Percentiles rank a stretch among this genome's conserved stretches.
These are phyloP conservation scores for Eupithecia abbreviata DNA, from an alignment of 2,888 invertebrate genomes.

Conservation along the genomic window DNA sequence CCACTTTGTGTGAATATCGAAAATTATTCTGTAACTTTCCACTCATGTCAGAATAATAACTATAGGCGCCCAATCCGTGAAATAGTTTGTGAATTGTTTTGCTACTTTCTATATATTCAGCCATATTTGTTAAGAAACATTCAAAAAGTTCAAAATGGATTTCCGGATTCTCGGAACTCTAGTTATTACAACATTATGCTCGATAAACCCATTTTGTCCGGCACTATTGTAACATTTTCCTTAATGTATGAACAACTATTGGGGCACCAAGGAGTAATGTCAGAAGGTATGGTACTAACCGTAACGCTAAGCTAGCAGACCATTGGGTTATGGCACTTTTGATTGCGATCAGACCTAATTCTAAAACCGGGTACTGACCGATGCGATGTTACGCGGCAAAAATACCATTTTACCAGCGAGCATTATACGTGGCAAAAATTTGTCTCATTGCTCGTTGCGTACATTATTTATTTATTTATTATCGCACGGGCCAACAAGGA, in stretches of 20 bases:
- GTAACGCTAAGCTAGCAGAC: background rate
- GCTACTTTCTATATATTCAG: background rate
- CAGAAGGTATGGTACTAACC: background rate
- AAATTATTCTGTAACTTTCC: constrained; percentile 12
- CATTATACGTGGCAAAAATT: too few species aligned
- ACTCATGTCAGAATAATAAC: background rate
- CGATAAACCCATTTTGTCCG: background rate
- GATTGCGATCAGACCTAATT: background rate
- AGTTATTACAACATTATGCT: background rate
- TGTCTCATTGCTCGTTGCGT: too few species aligned
- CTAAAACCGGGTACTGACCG: background rate
- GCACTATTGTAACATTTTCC: background rate
- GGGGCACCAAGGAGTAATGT: background rate
- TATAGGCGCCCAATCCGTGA: background rate
- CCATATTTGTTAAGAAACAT: background rate
- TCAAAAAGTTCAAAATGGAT: background rate
- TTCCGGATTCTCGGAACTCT: background rate
- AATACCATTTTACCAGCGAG: too few species aligned
- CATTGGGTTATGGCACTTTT: background rate
- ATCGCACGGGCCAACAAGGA: too few species aligned
- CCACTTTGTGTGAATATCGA: constrained; percentile 11
- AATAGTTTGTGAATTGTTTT: constrained; percentile 13
- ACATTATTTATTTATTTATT: too few species aligned
- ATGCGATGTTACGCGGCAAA: too few species aligned
- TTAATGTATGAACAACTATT: background rate